Conservation (phyloP, 2,888 invertebrate genomes). For the Falcaria lacertinaria region DNA sequence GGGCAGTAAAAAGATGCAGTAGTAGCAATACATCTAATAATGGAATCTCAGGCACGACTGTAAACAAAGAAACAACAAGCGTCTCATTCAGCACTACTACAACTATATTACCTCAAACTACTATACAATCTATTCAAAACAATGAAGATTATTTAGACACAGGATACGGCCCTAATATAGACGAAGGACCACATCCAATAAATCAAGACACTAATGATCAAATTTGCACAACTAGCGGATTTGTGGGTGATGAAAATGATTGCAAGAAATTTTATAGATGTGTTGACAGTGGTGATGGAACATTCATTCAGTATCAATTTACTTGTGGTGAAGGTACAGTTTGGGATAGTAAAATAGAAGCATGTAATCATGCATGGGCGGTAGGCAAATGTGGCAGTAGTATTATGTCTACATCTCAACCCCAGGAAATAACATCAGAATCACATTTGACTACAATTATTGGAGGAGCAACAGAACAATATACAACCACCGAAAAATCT, state of each 20-base stretch:
- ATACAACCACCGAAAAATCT: not conserved
- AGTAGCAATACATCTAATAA: conserved; percentile 14
- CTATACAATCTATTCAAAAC: conserved; percentile 14
- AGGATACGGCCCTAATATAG: conserved; percentile 29
- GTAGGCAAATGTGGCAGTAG: conserved; percentile 44
- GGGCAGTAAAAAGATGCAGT: conserved; percentile 63
- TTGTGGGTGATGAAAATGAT: conserved; percentile 73
- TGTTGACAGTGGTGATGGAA: conserved; percentile 67
- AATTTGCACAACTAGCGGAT: conserved; percentile 72
- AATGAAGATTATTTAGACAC: conserved; percentile 24
- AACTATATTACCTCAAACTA: conserved; percentile 17
- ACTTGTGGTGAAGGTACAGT: conserved; percentile 80
- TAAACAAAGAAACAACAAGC: conserved; percentile 13
- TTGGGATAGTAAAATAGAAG: conserved; percentile 76
- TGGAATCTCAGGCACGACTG: conserved; percentile 16
- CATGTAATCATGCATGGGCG: conserved; percentile 80
- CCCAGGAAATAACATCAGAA: not conserved
- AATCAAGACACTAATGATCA: conserved; percentile 11
- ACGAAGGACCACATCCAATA: conserved; percentile 10
- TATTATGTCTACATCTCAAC: not conserved
- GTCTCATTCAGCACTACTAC: conserved; percentile 12
- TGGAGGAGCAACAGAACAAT: not conserved
- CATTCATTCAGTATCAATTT: conserved; percentile 74
- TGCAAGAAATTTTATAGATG: conserved; percentile 85
- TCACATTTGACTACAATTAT: not conserved